phyloP scores from a whole-genome alignment of 2,888 invertebrate genomes.

The Orchestes rusci region DNA sequence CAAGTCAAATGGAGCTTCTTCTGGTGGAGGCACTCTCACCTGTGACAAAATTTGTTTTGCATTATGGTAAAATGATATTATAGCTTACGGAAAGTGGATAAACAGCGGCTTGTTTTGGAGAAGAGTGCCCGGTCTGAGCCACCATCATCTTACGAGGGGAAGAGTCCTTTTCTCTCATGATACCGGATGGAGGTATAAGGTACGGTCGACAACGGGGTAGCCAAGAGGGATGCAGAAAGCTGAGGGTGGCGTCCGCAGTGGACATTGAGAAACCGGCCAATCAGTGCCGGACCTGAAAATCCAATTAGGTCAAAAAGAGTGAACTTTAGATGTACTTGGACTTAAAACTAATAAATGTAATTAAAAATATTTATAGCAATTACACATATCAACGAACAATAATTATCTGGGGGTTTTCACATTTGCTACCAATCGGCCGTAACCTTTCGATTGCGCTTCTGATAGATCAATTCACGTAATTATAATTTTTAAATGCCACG shows the following conservation, averaged over 20 bases:
- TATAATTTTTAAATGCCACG: too few relatives aligned
- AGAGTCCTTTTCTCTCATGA: conserved; percentile 87
- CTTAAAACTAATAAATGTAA: too few relatives aligned
- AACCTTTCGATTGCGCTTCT: too few relatives aligned
- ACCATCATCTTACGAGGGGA: conserved; percentile 80
- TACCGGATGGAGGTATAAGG: conserved; percentile 49
- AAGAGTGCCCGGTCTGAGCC: conserved; percentile 51
- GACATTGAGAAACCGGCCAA: conserved; percentile 52
- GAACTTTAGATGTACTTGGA: too few relatives aligned
- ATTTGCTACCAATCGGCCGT: too few relatives aligned
- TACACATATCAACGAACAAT: too few relatives aligned
- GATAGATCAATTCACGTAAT: too few relatives aligned
- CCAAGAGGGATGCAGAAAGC: conserved; percentile 20
- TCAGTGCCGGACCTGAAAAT: conserved; percentile 27
- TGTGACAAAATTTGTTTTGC: conserved; percentile 5
- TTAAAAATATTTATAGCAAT: too few relatives aligned
- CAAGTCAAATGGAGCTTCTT: conserved; percentile 60
- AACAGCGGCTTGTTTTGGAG: conserved; percentile 68
- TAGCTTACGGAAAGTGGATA: conserved; percentile 55
- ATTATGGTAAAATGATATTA: not conserved
- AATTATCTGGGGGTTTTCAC: too few relatives aligned
- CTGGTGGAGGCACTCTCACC: conserved; percentile 48
- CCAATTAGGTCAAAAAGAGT: too few relatives aligned
- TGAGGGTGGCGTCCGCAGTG: conserved; percentile 57
- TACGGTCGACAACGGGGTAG: conserved; percentile 44